Percentiles rank a stretch among this genome's conserved stretches.
Evolutionary conservation across 2,888 invertebrate genomes (phyloP).

Genomic region (Drosophila crucigera): DNA sequence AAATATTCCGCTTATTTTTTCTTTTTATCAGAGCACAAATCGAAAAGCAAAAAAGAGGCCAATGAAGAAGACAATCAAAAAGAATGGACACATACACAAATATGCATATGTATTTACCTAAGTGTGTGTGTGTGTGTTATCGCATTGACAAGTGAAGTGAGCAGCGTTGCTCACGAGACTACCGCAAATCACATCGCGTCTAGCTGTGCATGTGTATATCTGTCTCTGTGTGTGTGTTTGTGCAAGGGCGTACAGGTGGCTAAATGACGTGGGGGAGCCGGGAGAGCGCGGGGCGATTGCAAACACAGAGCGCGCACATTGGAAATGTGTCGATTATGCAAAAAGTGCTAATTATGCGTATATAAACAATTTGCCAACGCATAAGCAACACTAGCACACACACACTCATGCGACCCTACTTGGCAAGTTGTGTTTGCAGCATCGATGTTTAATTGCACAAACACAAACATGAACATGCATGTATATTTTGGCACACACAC

Average conservation of each 20-base stretch:
- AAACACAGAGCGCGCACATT: constrained; percentile 60
- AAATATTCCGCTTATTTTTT: constrained; percentile 47
- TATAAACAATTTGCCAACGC: constrained; percentile 36
- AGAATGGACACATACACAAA: constrained; percentile 5
- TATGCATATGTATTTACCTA: constrained; percentile 1
- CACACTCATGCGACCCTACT: constrained; percentile 34
- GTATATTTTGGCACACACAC: constrained; percentile 7
- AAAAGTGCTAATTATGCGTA: constrained; percentile 54
- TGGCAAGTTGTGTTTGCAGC: constrained; percentile 24
- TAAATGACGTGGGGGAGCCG: constrained; percentile 63
- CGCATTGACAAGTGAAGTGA: constrained; percentile 46
- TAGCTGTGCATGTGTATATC: constrained; percentile 19
- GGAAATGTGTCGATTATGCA: constrained; percentile 65
- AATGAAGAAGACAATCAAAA: constrained; percentile 57
- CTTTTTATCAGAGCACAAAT: constrained; percentile 57
- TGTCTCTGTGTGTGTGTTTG: constrained; percentile 22
- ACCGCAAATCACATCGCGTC: constrained; percentile 62
- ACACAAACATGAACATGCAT: constrained; percentile 23
- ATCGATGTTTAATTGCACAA: constrained; percentile 42
- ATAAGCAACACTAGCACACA: constrained; percentile 7
- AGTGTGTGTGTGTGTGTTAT: constrained; percentile 49
- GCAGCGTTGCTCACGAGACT: constrained; percentile 59
- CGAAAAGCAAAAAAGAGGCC: constrained; percentile 42
- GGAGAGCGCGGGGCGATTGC: constrained; percentile 47
- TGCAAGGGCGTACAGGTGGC: constrained; percentile 79